Percentiles rank a stretch among this genome's conserved stretches.
Conservation (phyloP, 2,113 vertebrate species). For the Galeopterus variegatus region DNA sequence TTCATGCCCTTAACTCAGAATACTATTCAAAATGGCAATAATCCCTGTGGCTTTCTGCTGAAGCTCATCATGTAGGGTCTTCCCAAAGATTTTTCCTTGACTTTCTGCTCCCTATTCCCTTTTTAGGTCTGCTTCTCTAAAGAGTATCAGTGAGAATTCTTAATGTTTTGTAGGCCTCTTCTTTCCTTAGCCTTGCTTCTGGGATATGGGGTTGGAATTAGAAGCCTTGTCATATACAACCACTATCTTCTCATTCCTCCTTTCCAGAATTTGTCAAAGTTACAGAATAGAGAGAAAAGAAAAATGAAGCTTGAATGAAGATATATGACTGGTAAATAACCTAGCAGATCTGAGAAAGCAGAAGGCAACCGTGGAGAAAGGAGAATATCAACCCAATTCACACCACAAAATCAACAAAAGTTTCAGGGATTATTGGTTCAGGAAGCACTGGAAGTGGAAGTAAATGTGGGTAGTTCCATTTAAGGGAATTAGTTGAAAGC, state of each 20-base stretch:
- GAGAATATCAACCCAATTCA: not conserved
- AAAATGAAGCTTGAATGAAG: slow-evolving; percentile 37
- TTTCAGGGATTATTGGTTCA: not conserved
- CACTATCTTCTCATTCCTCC: not conserved
- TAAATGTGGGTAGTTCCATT: too few relatives aligned
- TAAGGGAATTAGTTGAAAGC: too few relatives aligned
- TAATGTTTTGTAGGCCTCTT: not conserved
- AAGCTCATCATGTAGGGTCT: not conserved
- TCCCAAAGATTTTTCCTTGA: not conserved
- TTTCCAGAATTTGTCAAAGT: not conserved
- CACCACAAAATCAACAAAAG: not conserved
- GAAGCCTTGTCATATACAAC: not conserved
- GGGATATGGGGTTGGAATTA: not conserved
- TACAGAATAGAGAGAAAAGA: not conserved
- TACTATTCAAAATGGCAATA: not conserved
- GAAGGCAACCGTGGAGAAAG: not conserved
- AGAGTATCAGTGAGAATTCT: not conserved
- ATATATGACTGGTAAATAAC: not conserved
- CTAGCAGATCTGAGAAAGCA: not conserved
- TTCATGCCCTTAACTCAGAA: not conserved
- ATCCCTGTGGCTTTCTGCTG: not conserved
- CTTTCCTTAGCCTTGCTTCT: not conserved
- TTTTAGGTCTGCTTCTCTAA: not conserved
- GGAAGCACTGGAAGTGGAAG: too few relatives aligned
- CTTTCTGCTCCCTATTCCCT: not conserved